phyloP scores from a whole-genome alignment of 2,888 invertebrate genomes.

The Galeopsomyia nigrocyanea region DNA sequence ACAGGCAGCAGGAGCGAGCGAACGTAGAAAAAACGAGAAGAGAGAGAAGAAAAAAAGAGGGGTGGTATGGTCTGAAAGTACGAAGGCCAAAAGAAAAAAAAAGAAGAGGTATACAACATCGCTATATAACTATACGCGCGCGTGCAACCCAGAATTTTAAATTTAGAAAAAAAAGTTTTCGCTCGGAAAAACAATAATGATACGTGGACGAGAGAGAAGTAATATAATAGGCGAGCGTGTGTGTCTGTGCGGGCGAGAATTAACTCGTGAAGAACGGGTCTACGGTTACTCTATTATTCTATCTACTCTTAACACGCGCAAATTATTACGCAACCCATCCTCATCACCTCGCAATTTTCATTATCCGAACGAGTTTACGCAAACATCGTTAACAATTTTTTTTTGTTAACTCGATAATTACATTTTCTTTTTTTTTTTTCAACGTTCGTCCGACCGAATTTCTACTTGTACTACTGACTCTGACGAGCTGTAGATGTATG shows the following conservation, averaged over 20 bases:
- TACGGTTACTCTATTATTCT: constrained; percentile 27
- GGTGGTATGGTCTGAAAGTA: constrained; percentile 6
- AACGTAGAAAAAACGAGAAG: constrained; percentile 10
- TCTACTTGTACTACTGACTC: too few relatives aligned
- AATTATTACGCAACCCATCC: background rate
- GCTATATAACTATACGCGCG: background rate
- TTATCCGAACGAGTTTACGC: background rate
- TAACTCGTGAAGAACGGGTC: constrained; percentile 11
- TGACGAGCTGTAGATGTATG: too few relatives aligned
- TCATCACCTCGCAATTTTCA: background rate
- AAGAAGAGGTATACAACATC: constrained; percentile 21
- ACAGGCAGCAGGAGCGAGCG: background rate
- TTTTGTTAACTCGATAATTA: too few relatives aligned
- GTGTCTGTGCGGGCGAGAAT: background rate
- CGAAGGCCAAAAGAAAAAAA: constrained; percentile 5
- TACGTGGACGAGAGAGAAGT: constrained; percentile 22
- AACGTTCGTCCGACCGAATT: too few relatives aligned
- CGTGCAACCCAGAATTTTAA: constrained; percentile 14
- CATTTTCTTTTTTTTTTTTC: too few relatives aligned
- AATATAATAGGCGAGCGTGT: constrained; percentile 20
- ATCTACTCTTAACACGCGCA: background rate
- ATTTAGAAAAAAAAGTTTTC: constrained; percentile 30
- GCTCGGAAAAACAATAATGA: constrained; percentile 28
- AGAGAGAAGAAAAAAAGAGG: background rate
- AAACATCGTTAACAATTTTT: background rate